Evolutionary conservation across 2,888 invertebrate species (phyloP).

Genomic region (Eilema depressum): DNA sequence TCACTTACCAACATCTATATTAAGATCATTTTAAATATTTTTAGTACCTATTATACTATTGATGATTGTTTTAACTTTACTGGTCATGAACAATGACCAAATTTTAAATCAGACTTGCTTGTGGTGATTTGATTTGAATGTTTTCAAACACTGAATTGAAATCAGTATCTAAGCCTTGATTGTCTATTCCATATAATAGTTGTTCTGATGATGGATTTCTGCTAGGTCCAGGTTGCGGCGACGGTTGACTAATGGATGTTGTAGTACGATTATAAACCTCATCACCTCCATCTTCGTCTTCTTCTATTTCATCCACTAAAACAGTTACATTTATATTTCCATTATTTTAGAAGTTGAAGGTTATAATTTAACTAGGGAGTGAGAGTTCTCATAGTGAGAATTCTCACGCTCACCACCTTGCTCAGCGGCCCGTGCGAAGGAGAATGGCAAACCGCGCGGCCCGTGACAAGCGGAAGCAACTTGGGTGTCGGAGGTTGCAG

Average conservation of each 20-base stretch:
- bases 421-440: no score
- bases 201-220: constrained; percentile 81
- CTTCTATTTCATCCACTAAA: constrained; percentile 83
- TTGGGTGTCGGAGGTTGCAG: no score
- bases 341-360: neutral
- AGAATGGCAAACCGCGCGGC: no score
- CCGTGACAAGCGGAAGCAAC: no score
- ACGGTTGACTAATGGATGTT: constrained; percentile 64
- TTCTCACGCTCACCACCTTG: no score
- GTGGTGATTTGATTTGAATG: constrained; percentile 86
- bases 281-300: constrained; percentile 77
- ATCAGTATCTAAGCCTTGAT: constrained; percentile 87
- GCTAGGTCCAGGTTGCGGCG: constrained; percentile 75
- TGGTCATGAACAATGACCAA: constrained; percentile 2
- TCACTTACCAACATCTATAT: constrained; percentile 7
- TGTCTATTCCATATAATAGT: constrained; percentile 86
- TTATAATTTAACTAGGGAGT: neutral
- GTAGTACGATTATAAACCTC: constrained; percentile 84
- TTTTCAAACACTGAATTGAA: constrained; percentile 88
- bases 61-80: neutral
- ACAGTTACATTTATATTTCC: neutral
- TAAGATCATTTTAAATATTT: constrained; percentile 21
- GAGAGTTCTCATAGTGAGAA: no score
- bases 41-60: neutral
- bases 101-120: constrained; percentile 72